phyloP scores from a whole-genome alignment of 2,888 invertebrate species.

The Cosmopolites sordidus region DNA sequence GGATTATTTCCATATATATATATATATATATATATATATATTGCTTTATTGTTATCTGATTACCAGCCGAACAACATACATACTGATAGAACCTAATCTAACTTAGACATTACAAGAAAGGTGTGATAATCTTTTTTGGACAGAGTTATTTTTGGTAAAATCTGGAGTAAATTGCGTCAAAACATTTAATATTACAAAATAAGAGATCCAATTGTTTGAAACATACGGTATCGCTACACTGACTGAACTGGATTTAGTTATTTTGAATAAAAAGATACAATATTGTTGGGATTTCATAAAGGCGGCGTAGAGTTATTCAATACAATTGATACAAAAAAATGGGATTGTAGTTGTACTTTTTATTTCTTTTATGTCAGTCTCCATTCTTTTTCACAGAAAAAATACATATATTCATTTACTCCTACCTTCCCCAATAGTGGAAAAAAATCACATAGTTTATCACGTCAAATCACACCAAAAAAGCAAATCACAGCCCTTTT shows the following conservation, averaged over 20 bases:
- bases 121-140: slow-evolving; percentile 21
- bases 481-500: slow-evolving; percentile 22
- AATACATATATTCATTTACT: slow-evolving; percentile 1
- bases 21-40: slow-evolving; percentile 2
- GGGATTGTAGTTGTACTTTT: too few relatives aligned
- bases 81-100: slow-evolving; percentile 4
- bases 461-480: slow-evolving; percentile 16
- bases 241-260: too few relatives aligned
- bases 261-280: too few relatives aligned
- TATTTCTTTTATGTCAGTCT: not conserved
- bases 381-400: slow-evolving; percentile 5
- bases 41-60: slow-evolving; percentile 12
- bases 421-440: slow-evolving; percentile 2
- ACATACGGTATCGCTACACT: too few relatives aligned
- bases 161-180: slow-evolving; percentile 9
- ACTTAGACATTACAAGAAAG: slow-evolving; percentile 3
- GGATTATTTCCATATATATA: not conserved
- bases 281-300: too few relatives aligned
- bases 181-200: too few relatives aligned
- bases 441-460: slow-evolving; percentile 13
- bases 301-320: too few relatives aligned
- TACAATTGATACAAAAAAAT: too few relatives aligned
- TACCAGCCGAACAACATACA: slow-evolving; percentile 4
- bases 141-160: slow-evolving; percentile 13
- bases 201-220: too few relatives aligned